phyloP scores from a whole-genome alignment of 2,113 vertebrate species.

The Ciconia maguari region DNA sequence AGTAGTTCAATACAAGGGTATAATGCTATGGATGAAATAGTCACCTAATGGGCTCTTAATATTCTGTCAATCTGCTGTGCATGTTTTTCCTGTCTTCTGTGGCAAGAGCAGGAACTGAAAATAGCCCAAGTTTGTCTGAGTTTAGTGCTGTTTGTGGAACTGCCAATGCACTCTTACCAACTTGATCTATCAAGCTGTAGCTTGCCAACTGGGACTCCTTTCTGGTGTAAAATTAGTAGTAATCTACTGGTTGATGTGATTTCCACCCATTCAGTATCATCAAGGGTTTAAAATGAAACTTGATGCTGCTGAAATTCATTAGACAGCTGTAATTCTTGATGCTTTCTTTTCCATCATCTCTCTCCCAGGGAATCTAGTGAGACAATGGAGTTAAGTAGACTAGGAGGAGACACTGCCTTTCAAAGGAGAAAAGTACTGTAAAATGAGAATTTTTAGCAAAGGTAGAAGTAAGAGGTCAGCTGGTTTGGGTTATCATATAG shows the following conservation, averaged over 20 bases:
- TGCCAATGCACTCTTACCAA: background rate
- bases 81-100: background rate
- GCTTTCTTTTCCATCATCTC: background rate
- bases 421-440: background rate
- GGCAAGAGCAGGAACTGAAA: background rate
- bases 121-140: background rate
- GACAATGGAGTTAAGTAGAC: background rate
- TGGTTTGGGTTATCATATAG: background rate
- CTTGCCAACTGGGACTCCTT: background rate
- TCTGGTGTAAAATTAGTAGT: background rate
- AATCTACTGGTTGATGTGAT: background rate
- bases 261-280: background rate
- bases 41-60: background rate
- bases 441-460: background rate
- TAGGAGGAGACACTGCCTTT: background rate
- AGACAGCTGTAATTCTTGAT: background rate
- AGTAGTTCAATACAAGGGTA: background rate
- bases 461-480: background rate
- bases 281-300: background rate
- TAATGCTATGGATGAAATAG: background rate
- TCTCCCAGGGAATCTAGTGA: background rate
- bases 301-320: background rate
- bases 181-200: background rate
- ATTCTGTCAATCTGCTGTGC: background rate
- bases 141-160: background rate